phyloP scores from a whole-genome alignment of 2,113 vertebrate species.

The Crotophaga sulcirostris region DNA sequence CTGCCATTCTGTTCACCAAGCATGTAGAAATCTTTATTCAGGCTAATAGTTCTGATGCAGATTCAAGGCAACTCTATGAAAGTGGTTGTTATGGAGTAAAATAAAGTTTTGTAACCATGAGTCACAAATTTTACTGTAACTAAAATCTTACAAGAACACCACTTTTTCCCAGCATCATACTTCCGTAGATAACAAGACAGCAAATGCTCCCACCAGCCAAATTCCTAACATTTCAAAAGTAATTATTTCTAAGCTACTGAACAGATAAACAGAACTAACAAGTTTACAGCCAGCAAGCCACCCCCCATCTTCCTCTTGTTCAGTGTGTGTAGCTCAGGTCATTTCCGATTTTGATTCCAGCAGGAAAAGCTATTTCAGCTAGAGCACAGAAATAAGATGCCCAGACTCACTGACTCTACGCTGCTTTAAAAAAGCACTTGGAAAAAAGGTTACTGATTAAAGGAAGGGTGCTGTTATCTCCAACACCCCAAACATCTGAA shows the following conservation, averaged over 20 bases:
- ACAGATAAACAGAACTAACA: conserved; percentile 27
- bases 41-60: not conserved
- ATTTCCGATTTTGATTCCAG: not conserved
- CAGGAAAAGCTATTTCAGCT: conserved; percentile 52
- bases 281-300: conserved; percentile 1
- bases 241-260: conserved; percentile 1
- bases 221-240: not conserved
- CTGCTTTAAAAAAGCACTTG: conserved; percentile 1
- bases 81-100: accelerated
- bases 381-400: conserved; percentile 19
- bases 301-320: conserved; percentile 26
- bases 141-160: not conserved
- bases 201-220: not conserved
- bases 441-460: conserved; percentile 45
- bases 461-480: conserved; percentile 61
- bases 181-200: not conserved
- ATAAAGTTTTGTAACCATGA: not conserved
- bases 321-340: not conserved
- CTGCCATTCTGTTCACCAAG: not conserved
- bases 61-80: not conserved
- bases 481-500: not conserved
- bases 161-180: not conserved
- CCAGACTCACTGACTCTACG: conserved; percentile 11
- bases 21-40: accelerated
- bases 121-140: not conserved